Percentiles rank a stretch among this genome's conserved stretches.
phyloP scores from a whole-genome alignment of 64 coral and sea anemone genomes.

The Acropora yongei region DNA sequence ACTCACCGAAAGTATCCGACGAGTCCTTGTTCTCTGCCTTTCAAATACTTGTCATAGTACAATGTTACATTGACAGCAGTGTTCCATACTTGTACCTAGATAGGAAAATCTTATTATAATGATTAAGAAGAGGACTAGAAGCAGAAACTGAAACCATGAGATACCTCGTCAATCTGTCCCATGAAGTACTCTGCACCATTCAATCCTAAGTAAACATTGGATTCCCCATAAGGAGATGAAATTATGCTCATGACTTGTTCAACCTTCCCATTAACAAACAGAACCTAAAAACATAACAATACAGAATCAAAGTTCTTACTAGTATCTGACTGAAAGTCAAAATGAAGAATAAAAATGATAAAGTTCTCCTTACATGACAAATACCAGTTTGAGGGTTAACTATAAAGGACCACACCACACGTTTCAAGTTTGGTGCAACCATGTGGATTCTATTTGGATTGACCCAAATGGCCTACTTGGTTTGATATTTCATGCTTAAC shows the following conservation, averaged over 20 bases:
- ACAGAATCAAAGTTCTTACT: background rate
- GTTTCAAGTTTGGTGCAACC: no score
- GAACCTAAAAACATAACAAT: background rate
- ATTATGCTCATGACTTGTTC: background rate
- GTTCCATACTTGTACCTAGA: constrained; percentile 20
- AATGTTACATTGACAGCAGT: background rate
- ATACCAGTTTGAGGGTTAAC: no score
- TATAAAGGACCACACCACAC: no score
- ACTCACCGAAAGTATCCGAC: constrained; percentile 35
- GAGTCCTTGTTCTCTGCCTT: constrained; percentile 14
- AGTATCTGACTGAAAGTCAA: no score
- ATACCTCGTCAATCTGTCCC: constrained; percentile 48
- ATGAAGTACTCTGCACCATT: background rate
- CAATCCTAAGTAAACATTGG: constrained; percentile 5
- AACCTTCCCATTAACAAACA: constrained; percentile 39
- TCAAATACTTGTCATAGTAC: constrained; percentile 36
- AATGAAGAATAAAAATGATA: no score
- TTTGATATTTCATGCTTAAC: no score
- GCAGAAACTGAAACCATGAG: background rate
- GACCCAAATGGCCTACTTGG: no score
- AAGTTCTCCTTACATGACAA: no score
- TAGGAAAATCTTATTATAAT: background rate
- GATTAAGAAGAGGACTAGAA: background rate
- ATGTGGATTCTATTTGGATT: no score
- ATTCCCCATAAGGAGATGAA: background rate